These are phyloP conservation scores for Siniperca knerii DNA, from an alignment of 2,113 vertebrate genomes.

Conservation along the genomic window DNA sequence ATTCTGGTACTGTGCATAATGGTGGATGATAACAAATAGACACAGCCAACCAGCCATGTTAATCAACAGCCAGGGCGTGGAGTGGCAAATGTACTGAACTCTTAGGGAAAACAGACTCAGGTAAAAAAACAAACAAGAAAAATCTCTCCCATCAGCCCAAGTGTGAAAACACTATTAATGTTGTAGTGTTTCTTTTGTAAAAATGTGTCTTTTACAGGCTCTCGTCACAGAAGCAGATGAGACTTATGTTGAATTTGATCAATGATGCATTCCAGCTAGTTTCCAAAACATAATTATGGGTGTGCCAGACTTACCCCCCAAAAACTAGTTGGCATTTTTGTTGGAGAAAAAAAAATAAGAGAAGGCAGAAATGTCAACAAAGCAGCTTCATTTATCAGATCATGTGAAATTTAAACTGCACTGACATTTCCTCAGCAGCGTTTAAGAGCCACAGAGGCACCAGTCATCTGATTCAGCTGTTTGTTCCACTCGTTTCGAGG, in stretches of 20 bases:
- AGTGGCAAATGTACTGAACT: neutral
- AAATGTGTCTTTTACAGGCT: neutral
- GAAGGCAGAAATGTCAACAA: constrained; percentile 52
- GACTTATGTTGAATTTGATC: neutral
- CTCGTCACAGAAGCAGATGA: neutral
- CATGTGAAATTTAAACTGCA: constrained; percentile 67
- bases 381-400: constrained; percentile 56
- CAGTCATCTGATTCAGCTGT: constrained; percentile 60
- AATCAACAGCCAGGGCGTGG: too few species aligned
- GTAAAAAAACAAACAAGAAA: neutral
- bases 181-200: neutral
- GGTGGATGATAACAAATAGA: too few species aligned
- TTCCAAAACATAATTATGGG: constrained; percentile 2
- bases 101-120: neutral
- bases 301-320: neutral
- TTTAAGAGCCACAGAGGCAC: constrained; percentile 58
- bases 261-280: neutral
- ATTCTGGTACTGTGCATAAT: too few species aligned
- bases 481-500: constrained; percentile 62
- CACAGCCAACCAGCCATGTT: too few species aligned
- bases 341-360: neutral
- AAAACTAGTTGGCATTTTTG: constrained; percentile 19
- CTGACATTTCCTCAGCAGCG: constrained; percentile 72
- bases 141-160: neutral
- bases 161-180: neutral